These are phyloP conservation scores for Planiliza haematocheilus DNA, from an alignment of 2,113 vertebrate genomes.

Conservation along the genomic window DNA sequence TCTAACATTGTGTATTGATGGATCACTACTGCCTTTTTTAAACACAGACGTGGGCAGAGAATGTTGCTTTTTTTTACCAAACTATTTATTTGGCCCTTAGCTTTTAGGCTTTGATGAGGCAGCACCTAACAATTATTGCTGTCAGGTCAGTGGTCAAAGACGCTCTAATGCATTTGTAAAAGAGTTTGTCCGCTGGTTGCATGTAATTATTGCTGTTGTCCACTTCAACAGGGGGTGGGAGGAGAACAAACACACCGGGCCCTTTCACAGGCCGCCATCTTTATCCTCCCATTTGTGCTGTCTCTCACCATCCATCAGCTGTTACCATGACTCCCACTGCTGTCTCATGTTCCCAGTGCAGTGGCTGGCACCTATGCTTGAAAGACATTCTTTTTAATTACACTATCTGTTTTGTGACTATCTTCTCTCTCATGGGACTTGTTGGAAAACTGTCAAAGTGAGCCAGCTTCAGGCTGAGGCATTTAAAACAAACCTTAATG, in stretches of 20 bases:
- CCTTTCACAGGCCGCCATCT: constrained; percentile 48
- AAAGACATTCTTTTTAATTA: constrained; percentile 59
- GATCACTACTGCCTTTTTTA: constrained; percentile 36
- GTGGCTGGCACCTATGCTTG: constrained; percentile 31
- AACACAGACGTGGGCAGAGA: constrained; percentile 3
- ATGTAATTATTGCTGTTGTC: constrained; percentile 20
- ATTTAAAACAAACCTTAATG: constrained; percentile 22
- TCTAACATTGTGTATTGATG: constrained; percentile 20
- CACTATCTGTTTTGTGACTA: constrained; percentile 33
- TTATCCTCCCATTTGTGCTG: constrained; percentile 16
- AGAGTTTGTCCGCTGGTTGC: background rate
- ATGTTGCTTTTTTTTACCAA: background rate
- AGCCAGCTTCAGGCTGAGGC: constrained; percentile 29
- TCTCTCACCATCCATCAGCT: constrained; percentile 38
- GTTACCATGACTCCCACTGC: constrained; percentile 49
- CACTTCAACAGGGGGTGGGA: background rate
- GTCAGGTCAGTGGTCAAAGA: constrained; percentile 16
- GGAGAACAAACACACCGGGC: constrained; percentile 9
- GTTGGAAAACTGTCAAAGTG: constrained; percentile 29
- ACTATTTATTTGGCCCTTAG: background rate
- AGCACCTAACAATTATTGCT: background rate
- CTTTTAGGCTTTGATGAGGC: background rate
- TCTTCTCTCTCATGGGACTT: constrained; percentile 40
- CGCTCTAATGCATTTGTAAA: constrained; percentile 6
- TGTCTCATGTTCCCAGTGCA: constrained; percentile 5